Evolutionary conservation across 2,888 invertebrate genomes (phyloP).

Genomic region (Archips xylosteana): DNA sequence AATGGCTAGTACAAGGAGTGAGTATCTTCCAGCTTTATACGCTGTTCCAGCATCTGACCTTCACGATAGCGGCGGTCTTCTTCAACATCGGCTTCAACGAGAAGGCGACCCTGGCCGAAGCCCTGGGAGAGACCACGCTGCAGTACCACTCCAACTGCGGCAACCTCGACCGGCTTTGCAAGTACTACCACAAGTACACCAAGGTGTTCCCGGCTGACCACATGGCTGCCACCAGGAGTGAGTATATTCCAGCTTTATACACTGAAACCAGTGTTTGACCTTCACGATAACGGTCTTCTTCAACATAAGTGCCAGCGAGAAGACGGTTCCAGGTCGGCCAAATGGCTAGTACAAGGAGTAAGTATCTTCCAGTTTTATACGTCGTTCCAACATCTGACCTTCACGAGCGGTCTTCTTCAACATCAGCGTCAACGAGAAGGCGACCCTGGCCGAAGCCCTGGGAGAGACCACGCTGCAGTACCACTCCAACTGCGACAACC

Average conservation of each 20-base stretch:
- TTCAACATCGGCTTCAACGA: conserved; percentile 98
- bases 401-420: conserved; percentile 96
- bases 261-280: no score
- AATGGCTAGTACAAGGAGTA: no score
- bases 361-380: no score
- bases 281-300: no score
- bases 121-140: conserved; percentile 92
- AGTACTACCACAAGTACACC: conserved; percentile 92
- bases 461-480: conserved; percentile 94
- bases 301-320: no score
- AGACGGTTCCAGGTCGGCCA: no score
- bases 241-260: neutral
- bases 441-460: conserved; percentile 93
- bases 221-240: conserved; percentile 66
- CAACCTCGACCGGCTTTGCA: conserved; percentile 92
- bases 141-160: conserved; percentile 96
- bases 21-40: no score
- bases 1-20: no score
- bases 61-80: conserved; percentile 95
- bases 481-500: conserved; percentile 94
- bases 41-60: conserved; percentile 85
- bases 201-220: conserved; percentile 81
- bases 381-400: conserved; percentile 85
- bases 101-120: conserved; percentile 95
- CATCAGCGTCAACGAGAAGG: conserved; percentile 96